phyloP scores from a whole-genome alignment of 2,797 vertebrate species.

The Luscinia megarhynchos region DNA sequence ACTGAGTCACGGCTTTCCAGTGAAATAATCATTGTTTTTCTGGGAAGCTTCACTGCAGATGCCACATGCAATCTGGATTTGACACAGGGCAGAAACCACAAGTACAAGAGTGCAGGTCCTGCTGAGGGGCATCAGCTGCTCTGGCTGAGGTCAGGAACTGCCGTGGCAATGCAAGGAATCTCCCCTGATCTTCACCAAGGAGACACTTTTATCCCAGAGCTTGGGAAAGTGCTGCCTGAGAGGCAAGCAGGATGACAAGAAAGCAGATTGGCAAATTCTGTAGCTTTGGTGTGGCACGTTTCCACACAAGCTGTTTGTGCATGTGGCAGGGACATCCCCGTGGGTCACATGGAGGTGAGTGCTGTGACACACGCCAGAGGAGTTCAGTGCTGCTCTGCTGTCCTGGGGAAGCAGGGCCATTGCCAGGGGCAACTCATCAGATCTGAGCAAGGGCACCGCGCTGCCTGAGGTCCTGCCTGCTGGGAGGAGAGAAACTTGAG shows the following conservation, averaged over 20 bases:
- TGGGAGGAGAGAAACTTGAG: neutral
- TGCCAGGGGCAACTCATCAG: neutral
- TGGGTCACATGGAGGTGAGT: neutral
- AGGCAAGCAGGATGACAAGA: neutral
- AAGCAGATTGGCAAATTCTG: neutral
- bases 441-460: fast-evolving
- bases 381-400: neutral
- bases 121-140: neutral
- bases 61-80: neutral
- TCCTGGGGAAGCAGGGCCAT: neutral
- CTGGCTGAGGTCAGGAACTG: neutral
- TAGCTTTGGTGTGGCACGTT: neutral
- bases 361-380: neutral
- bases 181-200: neutral
- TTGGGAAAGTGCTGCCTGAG: neutral
- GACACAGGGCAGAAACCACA: neutral
- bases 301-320: fast-evolving
- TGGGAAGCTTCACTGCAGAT: neutral
- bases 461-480: neutral
- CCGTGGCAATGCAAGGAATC: neutral
- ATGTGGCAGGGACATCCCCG: fast-evolving
- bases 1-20: neutral
- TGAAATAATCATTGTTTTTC: neutral
- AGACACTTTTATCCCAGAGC: neutral
- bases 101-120: neutral